Evolutionary conservation across 2,113 vertebrate genomes (phyloP).

Genomic region (Cololabis saira): DNA sequence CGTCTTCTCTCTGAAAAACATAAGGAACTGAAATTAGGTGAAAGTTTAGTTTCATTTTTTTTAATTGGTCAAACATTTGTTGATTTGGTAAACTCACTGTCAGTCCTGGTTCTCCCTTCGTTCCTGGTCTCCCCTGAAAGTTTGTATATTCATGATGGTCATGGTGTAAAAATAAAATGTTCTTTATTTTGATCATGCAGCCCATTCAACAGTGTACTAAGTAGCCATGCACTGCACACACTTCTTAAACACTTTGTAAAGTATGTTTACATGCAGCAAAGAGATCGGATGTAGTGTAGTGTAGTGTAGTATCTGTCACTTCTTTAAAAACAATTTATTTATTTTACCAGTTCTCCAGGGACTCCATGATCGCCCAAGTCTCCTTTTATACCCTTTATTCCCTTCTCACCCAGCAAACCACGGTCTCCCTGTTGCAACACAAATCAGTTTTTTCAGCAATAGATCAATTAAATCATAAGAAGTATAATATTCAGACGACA

Average conservation of each 20-base stretch:
- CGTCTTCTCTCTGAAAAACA: conserved; percentile 86
- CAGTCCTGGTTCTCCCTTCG: conserved; percentile 87
- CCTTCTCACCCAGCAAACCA: conserved; percentile 86
- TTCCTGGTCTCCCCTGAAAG: conserved; percentile 83
- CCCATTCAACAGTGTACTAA: too few relatives aligned
- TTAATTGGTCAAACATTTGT: not conserved
- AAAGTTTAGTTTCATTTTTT: not conserved
- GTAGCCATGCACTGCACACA: not conserved
- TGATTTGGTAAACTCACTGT: conserved; percentile 79
- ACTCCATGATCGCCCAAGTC: conserved; percentile 85
- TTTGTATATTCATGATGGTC: too few relatives aligned
- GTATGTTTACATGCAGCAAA: too few relatives aligned
- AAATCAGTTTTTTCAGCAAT: conserved; percentile 4
- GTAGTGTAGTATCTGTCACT: not conserved
- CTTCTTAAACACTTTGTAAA: not conserved
- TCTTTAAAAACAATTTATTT: not conserved
- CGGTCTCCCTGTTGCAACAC: conserved; percentile 83
- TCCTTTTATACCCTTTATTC: conserved; percentile 86
- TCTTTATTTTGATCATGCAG: too few relatives aligned
- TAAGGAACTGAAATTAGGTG: not conserved
- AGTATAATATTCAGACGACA: conserved; percentile 1
- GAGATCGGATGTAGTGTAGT: too few relatives aligned
- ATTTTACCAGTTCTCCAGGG: conserved; percentile 81
- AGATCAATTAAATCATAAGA: not conserved
- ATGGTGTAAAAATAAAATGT: not conserved